phyloP scores from a whole-genome alignment of 2,113 vertebrate species.

The Seriola rivoliana region DNA sequence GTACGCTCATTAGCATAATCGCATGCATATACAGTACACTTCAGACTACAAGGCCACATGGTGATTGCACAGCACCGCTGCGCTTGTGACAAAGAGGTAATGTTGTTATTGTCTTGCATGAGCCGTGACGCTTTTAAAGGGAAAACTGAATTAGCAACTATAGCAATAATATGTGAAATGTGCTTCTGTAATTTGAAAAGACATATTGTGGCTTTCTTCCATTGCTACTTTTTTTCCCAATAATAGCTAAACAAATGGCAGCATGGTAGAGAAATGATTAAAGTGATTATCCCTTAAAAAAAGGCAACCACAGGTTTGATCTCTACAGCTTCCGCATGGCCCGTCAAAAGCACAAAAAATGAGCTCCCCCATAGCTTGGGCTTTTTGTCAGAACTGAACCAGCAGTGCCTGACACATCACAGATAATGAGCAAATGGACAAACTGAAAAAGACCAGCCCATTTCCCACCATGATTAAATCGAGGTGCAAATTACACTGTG shows the following conservation, averaged over 20 bases:
- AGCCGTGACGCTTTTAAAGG: constrained; percentile 26
- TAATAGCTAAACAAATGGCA: too few species aligned
- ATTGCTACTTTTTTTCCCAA: background rate
- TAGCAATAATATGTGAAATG: constrained; percentile 2
- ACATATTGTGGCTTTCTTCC: background rate
- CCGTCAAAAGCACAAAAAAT: background rate
- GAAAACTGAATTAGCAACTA: constrained; percentile 3
- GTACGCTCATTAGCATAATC: constrained; percentile 80
- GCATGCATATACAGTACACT: constrained; percentile 58
- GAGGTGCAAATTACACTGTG: background rate
- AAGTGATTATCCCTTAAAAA: background rate
- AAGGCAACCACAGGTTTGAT: constrained; percentile 3
- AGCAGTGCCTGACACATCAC: background rate
- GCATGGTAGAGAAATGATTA: background rate
- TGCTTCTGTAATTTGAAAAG: background rate
- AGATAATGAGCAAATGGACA: background rate
- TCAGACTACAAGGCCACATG: constrained; percentile 52
- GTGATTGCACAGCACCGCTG: constrained; percentile 27
- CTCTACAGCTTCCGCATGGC: background rate
- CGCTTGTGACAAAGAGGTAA: constrained; percentile 62
- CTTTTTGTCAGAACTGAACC: background rate
- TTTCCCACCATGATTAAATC: background rate
- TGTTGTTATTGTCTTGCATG: constrained; percentile 31
- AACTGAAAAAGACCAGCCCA: background rate
- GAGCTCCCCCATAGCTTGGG: background rate